Base-by-base conservation (phyloP, 2,113 vertebrate genomes). In the Indri indri region DNA sequence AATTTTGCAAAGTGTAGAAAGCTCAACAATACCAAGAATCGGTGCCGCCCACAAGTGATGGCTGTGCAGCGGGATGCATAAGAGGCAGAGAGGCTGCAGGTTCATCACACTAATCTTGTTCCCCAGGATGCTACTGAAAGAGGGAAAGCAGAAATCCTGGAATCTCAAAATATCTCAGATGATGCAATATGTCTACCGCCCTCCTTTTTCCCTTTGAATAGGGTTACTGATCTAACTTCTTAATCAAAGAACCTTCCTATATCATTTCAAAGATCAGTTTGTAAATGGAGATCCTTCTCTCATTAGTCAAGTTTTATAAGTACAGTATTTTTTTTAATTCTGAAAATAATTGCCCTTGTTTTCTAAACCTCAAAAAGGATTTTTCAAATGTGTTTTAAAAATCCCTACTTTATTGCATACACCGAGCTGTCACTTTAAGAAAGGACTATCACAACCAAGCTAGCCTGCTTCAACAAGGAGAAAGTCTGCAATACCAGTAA, bases 351-450 rank as follows among this genome's bases (percentile, higher is more conserved):
- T n/a, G 80, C 45, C 34, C 30, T 71, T 90, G 52, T 79, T 40
- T 74, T 90, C 71, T 68, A 94, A 95, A 30, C 25, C 37, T 32
- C 54, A 63, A 73, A 63, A 34, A 84, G 66, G 63, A 83, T 73
- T 73, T 65, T 90, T 79, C 42, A 83, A 90, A 54, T 61, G 45
- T 73, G 30, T 79, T 71, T 83, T 94, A 20, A 50, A 85, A 94
- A 94, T 57, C 45, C 45, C n/a, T 9, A 6, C n/a, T 83, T 93
- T 23, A 79, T 0, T 59, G 52, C n/a, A 76, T 2, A 85, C 5
- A 65, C 0, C 34, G 45, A 89, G 22, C 34, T 42, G 8, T 89
- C 73, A 71, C 45, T 59, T 61, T 34, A 94, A 73, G 71, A 47
- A 57, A 61, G 20, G 82, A 71, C 52, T 5, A 40, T 40, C 32